phyloP scores from a whole-genome alignment of 2,888 invertebrate species.

The Girardia tigrina region DNA sequence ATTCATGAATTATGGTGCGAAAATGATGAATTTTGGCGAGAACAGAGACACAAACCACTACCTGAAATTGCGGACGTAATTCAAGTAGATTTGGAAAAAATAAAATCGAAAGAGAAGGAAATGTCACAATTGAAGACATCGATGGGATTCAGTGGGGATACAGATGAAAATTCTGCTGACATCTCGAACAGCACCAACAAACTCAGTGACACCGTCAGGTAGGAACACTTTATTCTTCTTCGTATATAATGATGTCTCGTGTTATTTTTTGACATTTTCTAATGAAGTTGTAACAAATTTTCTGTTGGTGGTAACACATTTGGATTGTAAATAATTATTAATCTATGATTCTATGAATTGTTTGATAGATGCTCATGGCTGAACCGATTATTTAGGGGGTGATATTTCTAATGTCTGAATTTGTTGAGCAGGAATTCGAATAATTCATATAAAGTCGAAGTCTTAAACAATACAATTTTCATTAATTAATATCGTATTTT shows the following conservation, averaged over 20 bases:
- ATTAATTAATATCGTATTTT: too few species aligned
- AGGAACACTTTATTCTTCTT: slow-evolving; percentile 28
- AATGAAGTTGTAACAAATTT: too few species aligned
- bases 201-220: slow-evolving; percentile 72
- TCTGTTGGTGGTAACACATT: too few species aligned
- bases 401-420: too few species aligned
- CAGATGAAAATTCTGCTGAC: slow-evolving; percentile 67
- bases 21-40: slow-evolving; percentile 73
- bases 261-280: too few species aligned
- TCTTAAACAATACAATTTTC: too few species aligned
- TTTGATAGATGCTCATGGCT: neutral
- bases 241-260: slow-evolving; percentile 15
- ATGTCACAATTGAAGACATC: slow-evolving; percentile 81
- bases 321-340: neutral
- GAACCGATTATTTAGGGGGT: neutral
- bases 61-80: slow-evolving; percentile 83
- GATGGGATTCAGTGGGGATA: slow-evolving; percentile 64
- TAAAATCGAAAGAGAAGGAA: slow-evolving; percentile 81
- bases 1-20: neutral
- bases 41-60: slow-evolving; percentile 67
- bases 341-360: neutral
- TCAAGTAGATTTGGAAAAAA: slow-evolving; percentile 88
- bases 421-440: too few species aligned
- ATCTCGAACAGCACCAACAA: slow-evolving; percentile 58
- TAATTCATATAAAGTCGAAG: too few species aligned